Evolutionary conservation across 2,797 vertebrate species (phyloP), one percentile per base, ranked within the genome.

Genomic region (Borostomias antarcticus): DNA sequence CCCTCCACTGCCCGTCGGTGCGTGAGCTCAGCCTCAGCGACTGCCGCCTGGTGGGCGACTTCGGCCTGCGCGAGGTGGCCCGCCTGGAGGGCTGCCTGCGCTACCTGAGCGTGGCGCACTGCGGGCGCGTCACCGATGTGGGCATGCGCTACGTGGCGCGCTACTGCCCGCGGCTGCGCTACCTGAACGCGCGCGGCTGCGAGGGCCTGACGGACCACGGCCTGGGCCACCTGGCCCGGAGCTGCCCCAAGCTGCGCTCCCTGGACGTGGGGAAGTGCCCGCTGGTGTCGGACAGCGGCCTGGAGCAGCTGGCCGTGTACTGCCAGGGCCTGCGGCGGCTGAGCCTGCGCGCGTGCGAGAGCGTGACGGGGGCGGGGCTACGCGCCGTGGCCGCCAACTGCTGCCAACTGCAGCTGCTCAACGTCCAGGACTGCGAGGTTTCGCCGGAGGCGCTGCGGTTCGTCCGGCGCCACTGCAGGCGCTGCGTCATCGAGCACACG

Each of bases 161-260:
- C 66, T 99, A 98, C 93, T 98, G 96, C 93, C 88, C 92, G 72
- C 86, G 96, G 86, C 90, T 93, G 57, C 91, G 92, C 69, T 93
- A 93, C 77, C 77, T 93, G 66, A 93, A 93, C 15, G 91, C 91
- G 0, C 80, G 92, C 32, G 92, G 92, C 17, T 98, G 97, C 65
- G 98, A 99, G 89, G 98, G 98, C 62, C 93, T 99, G 78, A 99
- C 98, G 53, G 98, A 99, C 91, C 97, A 98, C 1, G 98, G 98
- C 0, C 82, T 98, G 76, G 93, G 96, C 73, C 96, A 98, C 83
- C 88, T 98, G 69, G 95, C 98, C 77, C 94, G 96, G 83, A 96
- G 95, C 93, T 99, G 97, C 92, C 87, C 95, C 72, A 96, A 94
- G 84, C 94, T 98, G 79, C 95, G 96, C 67, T 98, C 97, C 0